Evolutionary conservation across 2,797 vertebrate genomes (phyloP), one percentile per base, ranked within the genome.

Genomic region (Mycteria americana): DNA sequence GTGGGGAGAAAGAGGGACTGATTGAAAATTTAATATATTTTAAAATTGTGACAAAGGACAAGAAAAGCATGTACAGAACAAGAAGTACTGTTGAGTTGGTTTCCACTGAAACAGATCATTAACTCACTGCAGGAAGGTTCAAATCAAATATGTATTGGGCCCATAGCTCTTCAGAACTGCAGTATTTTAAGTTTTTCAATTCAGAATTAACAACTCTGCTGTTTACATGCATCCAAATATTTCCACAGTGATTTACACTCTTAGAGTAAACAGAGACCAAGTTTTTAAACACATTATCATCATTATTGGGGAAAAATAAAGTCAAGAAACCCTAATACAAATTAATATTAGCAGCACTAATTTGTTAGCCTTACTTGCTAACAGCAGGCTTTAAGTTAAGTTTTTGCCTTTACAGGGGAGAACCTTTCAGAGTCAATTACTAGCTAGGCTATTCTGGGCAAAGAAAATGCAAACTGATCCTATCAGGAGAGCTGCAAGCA

Each of bases 401-500:
- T 10, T 73, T 95, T 65, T 80, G n/a, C 39, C 73, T 88, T 50
- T 57, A 78, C 33, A 62, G 57, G 41, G 35, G 22, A 91, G 75
- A 88, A 43, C 62, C n/a, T 77, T 80, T 78, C 68, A 39, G 73
- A 83, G 77, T 27, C 17, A 2, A 41, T 72, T 85, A 72, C 68
- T 39, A 74, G 75, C 57, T 60, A 80, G 1, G 2, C 87, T 91
- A 46, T 17, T 89, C 72, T 84, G 78, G 78, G 72, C 78, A 94
- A 75, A 95, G 57, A 83, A 94, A 88, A 77, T 82, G 69, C 43
- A 93, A 92, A 68, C 56, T 37, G 92, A 95, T 92, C 81, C 84
- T 75, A 89, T 82, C 88, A 88, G 77, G 60, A 94, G 27, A 82
- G 68, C 79, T 95, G 48, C 41, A 46, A 88, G 60, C 53, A 88